phyloP scores from a whole-genome alignment of 2,113 vertebrate genomes.

The Poeciliopsis occidentalis region DNA sequence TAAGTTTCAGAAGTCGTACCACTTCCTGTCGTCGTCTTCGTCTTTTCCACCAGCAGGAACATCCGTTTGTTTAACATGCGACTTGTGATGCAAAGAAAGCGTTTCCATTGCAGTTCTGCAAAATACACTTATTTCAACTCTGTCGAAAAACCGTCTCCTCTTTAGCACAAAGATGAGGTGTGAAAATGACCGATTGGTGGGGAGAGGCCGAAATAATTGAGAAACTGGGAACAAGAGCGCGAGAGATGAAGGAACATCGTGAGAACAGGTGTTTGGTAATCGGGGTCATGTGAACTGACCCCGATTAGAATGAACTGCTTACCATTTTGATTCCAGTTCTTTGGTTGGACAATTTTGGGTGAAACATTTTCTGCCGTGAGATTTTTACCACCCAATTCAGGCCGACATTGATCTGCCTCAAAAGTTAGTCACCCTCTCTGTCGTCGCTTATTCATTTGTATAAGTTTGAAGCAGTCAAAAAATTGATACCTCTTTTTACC shows the following conservation, averaged over 20 bases:
- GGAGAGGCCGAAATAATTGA: neutral
- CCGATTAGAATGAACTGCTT: neutral
- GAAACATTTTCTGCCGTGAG: neutral
- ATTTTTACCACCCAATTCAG: too few species aligned
- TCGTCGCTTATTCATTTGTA: constrained; percentile 4
- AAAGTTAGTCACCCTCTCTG: neutral
- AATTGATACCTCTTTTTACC: neutral
- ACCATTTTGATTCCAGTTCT: neutral
- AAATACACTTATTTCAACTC: too few species aligned
- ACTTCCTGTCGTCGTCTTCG: too few species aligned
- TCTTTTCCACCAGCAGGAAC: too few species aligned
- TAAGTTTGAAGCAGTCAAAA: constrained; percentile 1
- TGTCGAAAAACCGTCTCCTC: too few species aligned
- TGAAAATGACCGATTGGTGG: neutral
- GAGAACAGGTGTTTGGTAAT: neutral
- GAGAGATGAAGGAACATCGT: neutral
- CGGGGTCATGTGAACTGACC: neutral
- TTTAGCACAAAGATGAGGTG: neutral
- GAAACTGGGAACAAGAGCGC: neutral
- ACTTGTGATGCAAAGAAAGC: too few species aligned
- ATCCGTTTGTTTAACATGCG: too few species aligned
- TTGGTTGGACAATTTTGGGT: neutral
- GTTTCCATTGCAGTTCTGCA: too few species aligned
- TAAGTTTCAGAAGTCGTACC: too few species aligned
- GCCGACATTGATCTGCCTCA: too few species aligned